Percentiles rank a stretch among this genome's conserved stretches.
Conservation (phyloP, 2,113 vertebrate genomes). For the Eupsittula cactorum region DNA sequence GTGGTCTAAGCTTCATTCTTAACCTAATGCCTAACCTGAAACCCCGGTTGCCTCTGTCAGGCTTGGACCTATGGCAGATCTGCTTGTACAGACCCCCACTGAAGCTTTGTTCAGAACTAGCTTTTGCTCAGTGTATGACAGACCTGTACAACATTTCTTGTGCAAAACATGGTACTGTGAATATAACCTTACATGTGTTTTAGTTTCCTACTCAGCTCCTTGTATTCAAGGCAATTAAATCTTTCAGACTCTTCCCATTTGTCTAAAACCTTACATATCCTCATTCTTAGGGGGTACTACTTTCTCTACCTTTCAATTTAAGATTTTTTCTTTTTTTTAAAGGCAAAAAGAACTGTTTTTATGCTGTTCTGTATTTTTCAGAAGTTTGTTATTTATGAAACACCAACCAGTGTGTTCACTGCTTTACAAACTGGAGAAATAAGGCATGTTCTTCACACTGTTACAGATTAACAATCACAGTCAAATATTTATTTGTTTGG, state of each 20-base stretch:
- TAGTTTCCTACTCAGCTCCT: not conserved
- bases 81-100: not conserved
- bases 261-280: not conserved
- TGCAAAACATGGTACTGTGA: not conserved
- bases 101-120: not conserved
- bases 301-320: not conserved
- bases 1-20: not conserved
- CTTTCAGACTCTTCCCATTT: not conserved
- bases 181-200: not conserved
- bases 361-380: not conserved
- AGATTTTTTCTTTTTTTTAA: not conserved
- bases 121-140: not conserved
- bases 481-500: constrained; percentile 13
- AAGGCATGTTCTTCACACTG: not conserved
- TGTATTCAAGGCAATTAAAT: not conserved
- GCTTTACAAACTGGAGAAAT: not conserved
- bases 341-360: not conserved
- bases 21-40: not conserved
- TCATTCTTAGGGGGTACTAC: not conserved
- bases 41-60: not conserved
- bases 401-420: not conserved
- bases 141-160: not conserved
- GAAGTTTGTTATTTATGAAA: not conserved
- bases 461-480: not conserved
- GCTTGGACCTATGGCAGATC: not conserved